phyloP scores from a whole-genome alignment of 2,113 vertebrate species.

The Gasterosteus nipponicus region DNA sequence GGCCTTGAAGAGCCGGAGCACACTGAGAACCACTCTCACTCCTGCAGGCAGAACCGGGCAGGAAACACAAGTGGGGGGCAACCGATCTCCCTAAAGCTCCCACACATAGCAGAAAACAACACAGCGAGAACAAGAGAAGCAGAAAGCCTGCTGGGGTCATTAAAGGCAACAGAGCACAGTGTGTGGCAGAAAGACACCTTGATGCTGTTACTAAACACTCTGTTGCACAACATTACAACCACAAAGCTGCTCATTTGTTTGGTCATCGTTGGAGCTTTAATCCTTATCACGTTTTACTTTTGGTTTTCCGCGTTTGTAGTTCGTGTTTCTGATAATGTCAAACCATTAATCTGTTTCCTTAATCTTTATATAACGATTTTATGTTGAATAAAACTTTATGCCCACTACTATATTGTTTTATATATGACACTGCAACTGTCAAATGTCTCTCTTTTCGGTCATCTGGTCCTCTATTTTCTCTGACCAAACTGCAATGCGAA shows the following conservation, averaged over 20 bases:
- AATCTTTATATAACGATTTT: background rate
- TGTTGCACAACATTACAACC: background rate
- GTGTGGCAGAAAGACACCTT: too few relatives aligned
- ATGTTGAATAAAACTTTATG: background rate
- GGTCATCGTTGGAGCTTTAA: background rate
- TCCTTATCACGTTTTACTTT: background rate
- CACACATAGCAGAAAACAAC: slow-evolving; percentile 35
- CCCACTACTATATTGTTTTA: background rate
- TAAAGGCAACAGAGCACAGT: background rate
- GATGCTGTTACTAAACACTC: background rate
- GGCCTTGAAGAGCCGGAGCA: slow-evolving; percentile 32
- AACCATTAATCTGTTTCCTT: background rate
- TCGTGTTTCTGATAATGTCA: too few relatives aligned
- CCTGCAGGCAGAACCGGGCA: slow-evolving; percentile 28
- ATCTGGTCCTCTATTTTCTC: background rate
- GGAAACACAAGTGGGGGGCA: background rate
- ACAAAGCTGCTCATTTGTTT: background rate
- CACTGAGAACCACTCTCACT: slow-evolving; percentile 24
- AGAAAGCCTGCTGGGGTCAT: background rate
- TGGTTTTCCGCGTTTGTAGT: background rate
- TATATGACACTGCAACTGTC: background rate
- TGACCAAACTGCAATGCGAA: background rate
- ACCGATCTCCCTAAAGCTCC: slow-evolving; percentile 46
- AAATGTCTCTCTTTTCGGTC: background rate
- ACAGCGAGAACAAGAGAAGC: background rate